Evolutionary conservation across 2,888 invertebrate species (phyloP), one percentile per base, ranked within the genome.

Genomic region (Andrena trimmerana): DNA sequence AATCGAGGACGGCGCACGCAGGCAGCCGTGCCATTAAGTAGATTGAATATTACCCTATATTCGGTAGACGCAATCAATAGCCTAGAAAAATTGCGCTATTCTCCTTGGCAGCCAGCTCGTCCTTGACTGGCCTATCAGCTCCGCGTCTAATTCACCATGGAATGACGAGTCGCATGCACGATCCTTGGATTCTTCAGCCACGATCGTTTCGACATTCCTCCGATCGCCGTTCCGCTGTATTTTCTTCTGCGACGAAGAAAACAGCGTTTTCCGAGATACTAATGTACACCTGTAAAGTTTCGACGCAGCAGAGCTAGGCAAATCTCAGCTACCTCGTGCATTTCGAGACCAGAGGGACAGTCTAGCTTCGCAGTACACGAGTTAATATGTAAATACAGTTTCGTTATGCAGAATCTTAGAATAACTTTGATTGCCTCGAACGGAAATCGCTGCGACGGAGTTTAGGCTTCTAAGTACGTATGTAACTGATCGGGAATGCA

Each of bases 1-100:
- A 90, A 91, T 91, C 89, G 91, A 91, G 91, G 91, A 89, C 91
- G 88, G 79, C 83, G 86, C 82, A 84, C 81, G 86, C 87, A 82
- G 86, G 83, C 86, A 86, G 86, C 74, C 88, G 81, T 86, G 86
- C 88, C 89, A 92, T 92, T 90, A 91, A 91, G 87, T 87, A 91
- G 91, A 92, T 92, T 92, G 92, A 92, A 90, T 91, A 92, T 92
- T 92, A 92, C 90, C 92, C 92, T 92, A 90, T 91, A 90, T 92
- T 89, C 89, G 88, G 86, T 87, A 84, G 88, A 89, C 87, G 90
- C 88, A 91, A 91, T 90, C 91, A 91, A 91, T 92, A 92, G 80
- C 75, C 76, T 81, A 84, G 87, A 88, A 87, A 89, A 89, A 90
- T 42, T 89, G 82, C 75, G 67, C 77, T 89, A 86, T 83, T 88